These are phyloP conservation scores for Schizopygopsis malacanthus DNA, from an alignment of 2,797 vertebrate genomes.

Conservation along the genomic window DNA sequence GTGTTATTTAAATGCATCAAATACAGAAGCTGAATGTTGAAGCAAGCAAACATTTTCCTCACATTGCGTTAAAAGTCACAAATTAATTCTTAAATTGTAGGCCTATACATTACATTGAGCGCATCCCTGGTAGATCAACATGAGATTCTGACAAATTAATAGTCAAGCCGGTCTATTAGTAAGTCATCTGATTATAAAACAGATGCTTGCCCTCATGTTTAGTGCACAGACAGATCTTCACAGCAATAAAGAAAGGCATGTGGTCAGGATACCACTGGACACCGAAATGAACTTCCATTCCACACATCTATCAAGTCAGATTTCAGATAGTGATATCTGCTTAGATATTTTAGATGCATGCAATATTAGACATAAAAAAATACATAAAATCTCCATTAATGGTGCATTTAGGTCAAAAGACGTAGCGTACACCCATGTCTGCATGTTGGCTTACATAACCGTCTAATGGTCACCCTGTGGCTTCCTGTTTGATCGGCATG, in stretches of 20 bases:
- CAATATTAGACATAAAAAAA: background rate
- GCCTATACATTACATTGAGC: too few species aligned
- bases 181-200: constrained; percentile 30
- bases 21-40: background rate
- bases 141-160: constrained; percentile 11
- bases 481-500: constrained; percentile 23
- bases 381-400: background rate
- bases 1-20: background rate
- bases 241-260: constrained; percentile 6
- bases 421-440: background rate
- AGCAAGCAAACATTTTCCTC: background rate
- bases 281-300: background rate
- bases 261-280: background rate
- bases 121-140: background rate
- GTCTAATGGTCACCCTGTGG: background rate
- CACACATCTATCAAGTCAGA: background rate
- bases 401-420: constrained; percentile 5
- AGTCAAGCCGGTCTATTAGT: background rate
- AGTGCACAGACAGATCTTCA: constrained; percentile 30
- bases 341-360: background rate
- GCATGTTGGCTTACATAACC: background rate
- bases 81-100: background rate
- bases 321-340: background rate
- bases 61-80: background rate
- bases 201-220: constrained; percentile 47